phyloP scores from a whole-genome alignment of 2,888 invertebrate species.

The Hylaea fasciaria region DNA sequence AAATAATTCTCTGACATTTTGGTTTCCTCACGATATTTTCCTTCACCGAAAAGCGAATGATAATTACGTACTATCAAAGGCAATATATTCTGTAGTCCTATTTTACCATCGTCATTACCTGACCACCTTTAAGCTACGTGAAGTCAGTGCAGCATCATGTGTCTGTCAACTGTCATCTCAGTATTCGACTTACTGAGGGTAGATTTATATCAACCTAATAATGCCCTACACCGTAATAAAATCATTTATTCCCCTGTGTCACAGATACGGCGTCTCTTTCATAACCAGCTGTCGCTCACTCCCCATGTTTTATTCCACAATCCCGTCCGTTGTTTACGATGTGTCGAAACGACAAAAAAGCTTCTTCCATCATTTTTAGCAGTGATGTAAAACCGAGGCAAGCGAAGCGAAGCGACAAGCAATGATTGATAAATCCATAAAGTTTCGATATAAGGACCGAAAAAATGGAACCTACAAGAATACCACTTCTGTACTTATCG shows the following conservation, averaged over 20 bases:
- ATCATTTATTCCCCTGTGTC: neutral
- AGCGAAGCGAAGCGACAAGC: slow-evolving; percentile 30
- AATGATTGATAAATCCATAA: slow-evolving; percentile 40
- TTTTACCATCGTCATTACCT: too few species aligned
- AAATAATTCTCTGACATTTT: too few species aligned
- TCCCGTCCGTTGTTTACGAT: slow-evolving; percentile 32
- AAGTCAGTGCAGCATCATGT: too few species aligned
- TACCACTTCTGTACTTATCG: slow-evolving; percentile 6
- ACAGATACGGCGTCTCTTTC: slow-evolving; percentile 1
- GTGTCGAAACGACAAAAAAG: slow-evolving; percentile 31
- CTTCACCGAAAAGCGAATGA: too few species aligned
- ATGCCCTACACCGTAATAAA: neutral
- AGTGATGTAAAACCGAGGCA: slow-evolving; percentile 29
- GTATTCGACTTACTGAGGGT: too few species aligned
- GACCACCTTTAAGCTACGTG: too few species aligned
- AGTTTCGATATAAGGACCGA: slow-evolving; percentile 15
- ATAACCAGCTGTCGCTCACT: slow-evolving; percentile 3
- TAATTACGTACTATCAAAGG: too few species aligned
- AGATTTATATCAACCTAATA: too few species aligned
- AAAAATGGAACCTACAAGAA: slow-evolving; percentile 8
- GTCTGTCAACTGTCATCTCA: too few species aligned
- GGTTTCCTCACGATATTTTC: too few species aligned
- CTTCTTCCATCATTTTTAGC: slow-evolving; percentile 30
- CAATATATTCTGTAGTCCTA: too few species aligned
- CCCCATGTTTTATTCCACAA: slow-evolving; percentile 19